Conservation (phyloP, 2,888 invertebrate species). For the Nudaria mundana region DNA sequence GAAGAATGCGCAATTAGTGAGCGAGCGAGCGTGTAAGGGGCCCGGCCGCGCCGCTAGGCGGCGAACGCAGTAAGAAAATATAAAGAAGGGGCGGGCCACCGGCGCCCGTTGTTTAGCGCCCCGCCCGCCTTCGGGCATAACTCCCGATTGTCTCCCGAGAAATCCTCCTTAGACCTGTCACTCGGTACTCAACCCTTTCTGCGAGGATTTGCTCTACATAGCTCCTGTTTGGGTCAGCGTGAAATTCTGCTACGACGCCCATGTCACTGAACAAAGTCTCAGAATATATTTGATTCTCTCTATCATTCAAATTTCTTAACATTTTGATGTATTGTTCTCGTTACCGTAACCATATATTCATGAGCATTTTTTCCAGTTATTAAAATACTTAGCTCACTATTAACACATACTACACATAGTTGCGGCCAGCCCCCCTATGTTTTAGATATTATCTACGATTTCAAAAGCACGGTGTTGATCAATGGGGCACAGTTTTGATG, state of each 20-base stretch:
- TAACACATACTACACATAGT: conserved; percentile 28
- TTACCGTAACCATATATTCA: conserved; percentile 8
- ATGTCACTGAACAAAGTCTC: conserved; percentile 56
- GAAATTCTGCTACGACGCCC: conserved; percentile 66
- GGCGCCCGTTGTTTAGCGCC: conserved; percentile 80
- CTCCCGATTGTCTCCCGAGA: conserved; percentile 81
- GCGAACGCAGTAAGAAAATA: conserved; percentile 85
- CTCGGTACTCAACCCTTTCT: conserved; percentile 77
- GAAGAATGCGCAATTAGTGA: conserved; percentile 98
- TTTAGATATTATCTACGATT: conserved; percentile 25
- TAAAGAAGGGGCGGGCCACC: conserved; percentile 84
- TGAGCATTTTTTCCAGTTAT: conserved; percentile 11
- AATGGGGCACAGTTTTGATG: conserved; percentile 16
- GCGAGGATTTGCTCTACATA: conserved; percentile 72
- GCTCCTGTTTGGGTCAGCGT: conserved; percentile 79
- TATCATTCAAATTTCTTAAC: conserved; percentile 43
- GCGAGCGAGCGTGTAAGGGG: conserved; percentile 86
- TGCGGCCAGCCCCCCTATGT: conserved; percentile 19
- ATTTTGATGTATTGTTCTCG: conserved; percentile 27
- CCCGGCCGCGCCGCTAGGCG: conserved; percentile 81
- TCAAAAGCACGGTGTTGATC: conserved; percentile 19
- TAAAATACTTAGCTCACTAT: conserved; percentile 19
- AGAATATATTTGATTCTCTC: conserved; percentile 48
- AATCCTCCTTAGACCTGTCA: conserved; percentile 77
- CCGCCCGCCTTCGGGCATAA: conserved; percentile 79